Evolutionary conservation across 2,888 invertebrate species (phyloP), one percentile per base, ranked within the genome.

Genomic region (Ornithoptera alexandrae): DNA sequence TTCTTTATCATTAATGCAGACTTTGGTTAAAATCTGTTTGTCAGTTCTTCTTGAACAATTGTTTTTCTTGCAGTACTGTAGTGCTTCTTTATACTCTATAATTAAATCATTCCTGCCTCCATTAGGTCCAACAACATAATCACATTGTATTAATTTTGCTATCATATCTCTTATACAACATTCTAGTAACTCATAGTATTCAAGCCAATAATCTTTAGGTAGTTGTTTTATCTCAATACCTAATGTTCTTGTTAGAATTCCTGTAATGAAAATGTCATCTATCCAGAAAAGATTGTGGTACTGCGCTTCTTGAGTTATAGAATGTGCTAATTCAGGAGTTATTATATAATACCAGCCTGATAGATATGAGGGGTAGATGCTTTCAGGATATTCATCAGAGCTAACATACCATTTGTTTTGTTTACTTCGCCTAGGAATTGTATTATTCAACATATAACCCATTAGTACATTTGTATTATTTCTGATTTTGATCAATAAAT

Each of bases 311-410:
- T 90, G 80, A 30, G 94, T 89, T 65, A 98, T 80, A 24, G 88
- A 88, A 22, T 81, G 80, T 0, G 95, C 95, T 2, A 95, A 93
- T 73, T 93, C 87, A 0, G 95, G 94, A 69, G 95, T 96, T 3
- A 96, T 96, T 1, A 97, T 89, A 76, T 97, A 97, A 77, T 97
- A 93, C 97, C 97, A 97, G 1, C 97, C 97, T 7, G 97, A 97
- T 12, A 97, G 86, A 82, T 96, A 97, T 22, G 94, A 86, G 0
- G 97, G 97, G 84, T 97, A 97, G 1, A 82, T 77, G 24, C 92
- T 85, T 18, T 84, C 82, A 0, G 88, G 72, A 80, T 94, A 97
- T 82, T 97, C 97, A 10, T 93, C 84, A 69, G 84, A 79, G 0
- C 95, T 94, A 0, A 97, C 97, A 85, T 93, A 97, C 97, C 97